A percentile compares a stretch with the other conserved stretches of the same genome.
These are phyloP conservation scores for Psephotus haematonotus DNA, from an alignment of 2,113 vertebrate species.

Conservation along the genomic window DNA sequence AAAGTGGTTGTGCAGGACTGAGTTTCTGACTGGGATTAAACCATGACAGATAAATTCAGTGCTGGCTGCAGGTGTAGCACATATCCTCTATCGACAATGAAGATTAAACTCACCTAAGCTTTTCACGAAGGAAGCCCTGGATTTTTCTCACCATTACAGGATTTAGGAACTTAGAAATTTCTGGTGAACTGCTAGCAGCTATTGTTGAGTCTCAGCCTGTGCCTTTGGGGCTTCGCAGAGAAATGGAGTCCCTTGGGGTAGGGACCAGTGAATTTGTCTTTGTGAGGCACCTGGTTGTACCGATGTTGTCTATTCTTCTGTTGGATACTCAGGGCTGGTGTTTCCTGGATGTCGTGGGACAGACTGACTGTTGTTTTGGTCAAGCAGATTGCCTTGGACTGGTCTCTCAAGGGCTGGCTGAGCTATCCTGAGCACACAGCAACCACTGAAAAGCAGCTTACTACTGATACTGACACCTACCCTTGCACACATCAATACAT, in stretches of 20 bases:
- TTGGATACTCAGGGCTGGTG: background rate
- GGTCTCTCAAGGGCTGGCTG: background rate
- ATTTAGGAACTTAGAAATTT: background rate
- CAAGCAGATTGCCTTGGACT: background rate
- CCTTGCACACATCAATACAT: background rate
- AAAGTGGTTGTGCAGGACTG: background rate
- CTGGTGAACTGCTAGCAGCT: background rate
- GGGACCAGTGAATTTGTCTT: background rate
- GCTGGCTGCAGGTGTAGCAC: background rate
- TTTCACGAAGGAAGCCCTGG: background rate
- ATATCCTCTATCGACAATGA: background rate
- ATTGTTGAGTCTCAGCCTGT: background rate
- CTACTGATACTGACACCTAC: background rate
- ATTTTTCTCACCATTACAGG: background rate
- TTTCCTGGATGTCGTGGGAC: background rate
- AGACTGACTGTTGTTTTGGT: background rate
- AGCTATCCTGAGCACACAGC: background rate
- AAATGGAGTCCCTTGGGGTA: background rate
- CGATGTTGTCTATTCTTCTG: background rate
- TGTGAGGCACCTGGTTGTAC: background rate
- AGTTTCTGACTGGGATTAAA: background rate
- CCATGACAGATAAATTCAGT: background rate
- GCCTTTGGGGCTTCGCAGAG: background rate
- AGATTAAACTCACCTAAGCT: background rate
- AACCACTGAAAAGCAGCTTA: background rate